Evolutionary conservation across 2,888 invertebrate genomes (phyloP).

Genomic region (Meteorus colon): DNA sequence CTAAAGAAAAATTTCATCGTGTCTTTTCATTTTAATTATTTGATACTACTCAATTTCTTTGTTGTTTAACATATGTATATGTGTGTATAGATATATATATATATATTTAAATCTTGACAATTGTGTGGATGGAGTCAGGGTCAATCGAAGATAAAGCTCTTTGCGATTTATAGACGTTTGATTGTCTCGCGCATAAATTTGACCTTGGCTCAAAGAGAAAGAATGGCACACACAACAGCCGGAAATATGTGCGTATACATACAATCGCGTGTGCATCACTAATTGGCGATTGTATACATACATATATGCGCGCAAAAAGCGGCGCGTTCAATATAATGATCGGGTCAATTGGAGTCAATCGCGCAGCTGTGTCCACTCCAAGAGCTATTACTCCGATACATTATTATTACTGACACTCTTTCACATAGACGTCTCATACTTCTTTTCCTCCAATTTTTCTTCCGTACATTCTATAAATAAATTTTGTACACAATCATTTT

Average conservation of each 20-base stretch:
- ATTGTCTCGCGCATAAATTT: slow-evolving; percentile 31
- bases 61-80: not conserved
- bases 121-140: slow-evolving; percentile 17
- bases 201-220: slow-evolving; percentile 31
- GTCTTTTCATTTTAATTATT: not conserved
- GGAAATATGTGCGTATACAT: slow-evolving; percentile 36
- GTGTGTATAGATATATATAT: not conserved
- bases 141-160: slow-evolving; percentile 15
- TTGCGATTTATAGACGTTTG: slow-evolving; percentile 6
- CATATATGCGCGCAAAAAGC: slow-evolving; percentile 23
- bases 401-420: slow-evolving; percentile 31
- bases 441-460: not conserved
- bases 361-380: slow-evolving; percentile 62
- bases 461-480: not conserved
- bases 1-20: slow-evolving; percentile 22
- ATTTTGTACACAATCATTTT: not conserved
- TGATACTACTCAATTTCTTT: not conserved
- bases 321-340: slow-evolving; percentile 59
- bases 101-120: slow-evolving; percentile 4
- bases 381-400: slow-evolving; percentile 39
- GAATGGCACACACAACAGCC: slow-evolving; percentile 26
- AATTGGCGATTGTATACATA: slow-evolving; percentile 40
- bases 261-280: slow-evolving; percentile 37
- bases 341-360: slow-evolving; percentile 68
- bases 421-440: not conserved